Evolutionary conservation across 2,888 invertebrate genomes (phyloP).

Genomic region (Chaitophorus viminalis): DNA sequence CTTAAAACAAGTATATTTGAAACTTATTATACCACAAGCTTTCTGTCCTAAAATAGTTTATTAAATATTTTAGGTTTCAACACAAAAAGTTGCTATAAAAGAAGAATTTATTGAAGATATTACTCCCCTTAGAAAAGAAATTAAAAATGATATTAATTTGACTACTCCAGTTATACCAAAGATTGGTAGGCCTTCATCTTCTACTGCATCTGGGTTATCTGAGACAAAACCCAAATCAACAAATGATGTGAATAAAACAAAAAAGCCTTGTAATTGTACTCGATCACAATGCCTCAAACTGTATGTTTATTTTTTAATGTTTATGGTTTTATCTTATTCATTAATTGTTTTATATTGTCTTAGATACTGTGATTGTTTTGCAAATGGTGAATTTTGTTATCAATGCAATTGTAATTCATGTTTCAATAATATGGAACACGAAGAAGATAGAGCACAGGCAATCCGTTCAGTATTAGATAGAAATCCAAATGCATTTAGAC

Average conservation of each 20-base stretch:
- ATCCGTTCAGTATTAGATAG: conserved; percentile 94
- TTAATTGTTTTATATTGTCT: conserved; percentile 62
- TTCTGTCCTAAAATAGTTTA: neutral
- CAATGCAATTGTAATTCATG: conserved; percentile 98
- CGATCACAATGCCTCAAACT: conserved; percentile 98
- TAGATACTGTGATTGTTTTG: conserved; percentile 97
- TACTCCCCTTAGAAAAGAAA: conserved; percentile 27
- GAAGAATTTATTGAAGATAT: conserved; percentile 39
- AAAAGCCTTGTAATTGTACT: conserved; percentile 98
- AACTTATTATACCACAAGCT: neutral
- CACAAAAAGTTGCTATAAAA: conserved; percentile 11
- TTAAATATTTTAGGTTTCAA: conserved; percentile 29
- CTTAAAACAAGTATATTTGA: conserved; percentile 38
- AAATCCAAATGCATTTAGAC: conserved; percentile 97
- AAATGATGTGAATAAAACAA: conserved; percentile 71
- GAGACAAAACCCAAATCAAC: conserved; percentile 29
- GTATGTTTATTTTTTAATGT: conserved; percentile 69
- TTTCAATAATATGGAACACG: conserved; percentile 94
- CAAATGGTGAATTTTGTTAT: conserved; percentile 98
- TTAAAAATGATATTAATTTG: conserved; percentile 44
- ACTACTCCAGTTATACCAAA: conserved; percentile 39
- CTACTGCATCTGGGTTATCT: neutral
- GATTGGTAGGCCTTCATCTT: conserved; percentile 55
- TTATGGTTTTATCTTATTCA: neutral
- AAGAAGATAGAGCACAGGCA: conserved; percentile 92